Percentiles rank a stretch among this genome's conserved stretches.
Evolutionary conservation across 37 sponge, comb jelly and placozoan genomes (phyloP).

Genomic region (Spongia lamella): DNA sequence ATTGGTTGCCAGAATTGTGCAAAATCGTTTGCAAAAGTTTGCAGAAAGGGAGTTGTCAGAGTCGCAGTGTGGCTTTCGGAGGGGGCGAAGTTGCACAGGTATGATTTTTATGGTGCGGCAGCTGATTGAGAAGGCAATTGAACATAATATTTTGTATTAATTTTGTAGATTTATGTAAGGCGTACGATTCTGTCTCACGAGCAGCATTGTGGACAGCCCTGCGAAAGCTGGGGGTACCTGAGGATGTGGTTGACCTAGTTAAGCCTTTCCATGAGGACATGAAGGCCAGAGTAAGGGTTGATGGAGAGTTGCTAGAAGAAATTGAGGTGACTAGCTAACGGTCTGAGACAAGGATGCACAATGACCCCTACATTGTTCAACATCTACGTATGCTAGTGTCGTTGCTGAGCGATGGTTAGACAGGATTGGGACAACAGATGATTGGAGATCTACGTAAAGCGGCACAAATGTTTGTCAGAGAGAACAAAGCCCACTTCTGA

Average conservation of each 20-base stretch:
- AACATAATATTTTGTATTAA: no score
- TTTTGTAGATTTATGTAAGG: no score
- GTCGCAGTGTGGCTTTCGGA: conserved; percentile 55
- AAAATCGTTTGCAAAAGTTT: conserved; percentile 26
- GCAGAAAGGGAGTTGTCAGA: no score
- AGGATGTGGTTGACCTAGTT: conserved; percentile 7
- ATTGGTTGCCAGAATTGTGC: conserved; percentile 42
- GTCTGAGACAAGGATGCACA: conserved; percentile 11
- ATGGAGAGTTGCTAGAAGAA: no score
- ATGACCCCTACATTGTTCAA: conserved; percentile 21
- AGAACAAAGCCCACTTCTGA: no score
- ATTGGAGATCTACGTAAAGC: no score
- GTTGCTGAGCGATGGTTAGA: conserved; percentile 5
- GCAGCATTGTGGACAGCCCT: conserved; percentile 14
- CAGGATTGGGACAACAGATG: no score
- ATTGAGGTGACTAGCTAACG: background rate
- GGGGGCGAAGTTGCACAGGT: conserved; percentile 28
- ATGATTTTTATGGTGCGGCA: conserved; percentile 38
- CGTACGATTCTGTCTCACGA: background rate
- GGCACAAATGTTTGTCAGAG: no score
- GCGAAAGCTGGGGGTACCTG: conserved; percentile 17
- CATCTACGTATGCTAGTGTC: conserved; percentile 6
- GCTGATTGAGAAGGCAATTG: conserved; percentile 49
- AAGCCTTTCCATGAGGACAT: conserved; percentile 11
- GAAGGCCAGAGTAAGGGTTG: background rate